A percentile compares a stretch with the other conserved stretches of the same genome.
These are phyloP conservation scores for Trichechus manatus DNA, from an alignment of 2,113 vertebrate genomes.

Conservation along the genomic window DNA sequence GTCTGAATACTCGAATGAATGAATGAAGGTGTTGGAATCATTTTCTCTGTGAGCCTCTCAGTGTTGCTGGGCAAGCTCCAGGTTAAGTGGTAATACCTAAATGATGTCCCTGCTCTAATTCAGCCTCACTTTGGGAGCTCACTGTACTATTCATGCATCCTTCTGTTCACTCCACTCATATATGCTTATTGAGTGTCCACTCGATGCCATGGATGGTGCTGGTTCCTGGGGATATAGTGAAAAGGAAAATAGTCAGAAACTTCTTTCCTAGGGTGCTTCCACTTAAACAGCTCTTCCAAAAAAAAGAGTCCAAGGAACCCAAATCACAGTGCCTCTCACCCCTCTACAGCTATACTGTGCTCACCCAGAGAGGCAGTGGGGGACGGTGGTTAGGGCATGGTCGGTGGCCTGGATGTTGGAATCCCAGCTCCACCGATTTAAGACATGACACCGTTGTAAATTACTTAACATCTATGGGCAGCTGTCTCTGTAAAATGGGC, in stretches of 20 bases:
- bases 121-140: not conserved
- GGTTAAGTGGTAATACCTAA: not conserved
- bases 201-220: not conserved
- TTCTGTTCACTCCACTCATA: not conserved
- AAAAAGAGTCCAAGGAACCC: not conserved
- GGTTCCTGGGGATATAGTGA: not conserved
- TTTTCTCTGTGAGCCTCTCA: not conserved
- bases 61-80: not conserved
- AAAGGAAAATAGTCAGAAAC: not conserved
- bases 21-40: not conserved
- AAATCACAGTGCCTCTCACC: not conserved
- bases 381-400: not conserved
- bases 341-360: not conserved
- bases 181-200: too few species aligned
- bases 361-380: not conserved
- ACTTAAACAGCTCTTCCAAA: not conserved
- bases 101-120: not conserved
- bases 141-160: not conserved
- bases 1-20: not conserved
- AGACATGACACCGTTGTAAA: not conserved
- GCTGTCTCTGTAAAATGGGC: not conserved
- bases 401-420: not conserved
- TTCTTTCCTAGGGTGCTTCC: not conserved
- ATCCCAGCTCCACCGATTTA: not conserved
- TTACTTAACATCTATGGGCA: not conserved